Evolutionary conservation across 2,888 invertebrate species (phyloP), one percentile per base, ranked within the genome.

Genomic region (Idaea straminata): DNA sequence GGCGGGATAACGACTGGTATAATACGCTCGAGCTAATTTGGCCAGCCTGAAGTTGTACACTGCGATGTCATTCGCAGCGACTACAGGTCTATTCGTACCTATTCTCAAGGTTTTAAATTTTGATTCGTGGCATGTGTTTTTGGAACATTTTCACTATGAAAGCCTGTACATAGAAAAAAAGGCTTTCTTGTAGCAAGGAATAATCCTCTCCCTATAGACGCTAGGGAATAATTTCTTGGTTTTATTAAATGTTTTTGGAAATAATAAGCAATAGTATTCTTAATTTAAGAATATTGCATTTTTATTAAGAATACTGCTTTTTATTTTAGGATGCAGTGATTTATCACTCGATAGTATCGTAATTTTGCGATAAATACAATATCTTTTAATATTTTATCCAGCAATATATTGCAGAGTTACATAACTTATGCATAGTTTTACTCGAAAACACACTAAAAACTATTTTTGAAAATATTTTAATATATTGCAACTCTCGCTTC

Each of bases 1-100:
- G 79, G 76, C 71, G 76, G 69, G 77, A 77, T 77, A 75, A 82
- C 79, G 84, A 84, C 84, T 83, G 84, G 79, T 83, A 80, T 74
- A 79, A 77, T 78, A 78, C 47, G 47, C 47, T 47, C 7, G 47
- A 47, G 47, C 47, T 47, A 47, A 47, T 7, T 47, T 47, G 47
- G 13, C 13, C 47, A 3, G 47, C 47, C 47, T 47, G 47, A 47
- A 47, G 47, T 47, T 47, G 47, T 47, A 79, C 10, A 47, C 47
- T 47, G 47, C 47, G 5, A 47, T 13, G 47, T 13, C 47, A 47
- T 47, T 47, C 47, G 13, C 10, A 7, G 47, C 47, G 10, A 47
- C 47, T 47, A 7, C 47, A 72, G n/a, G 64, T 63, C 25, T 25
- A 25, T 25, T 25, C 65, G 77, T 70, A 67, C 77, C 75, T 81